Percentiles rank a stretch among this genome's conserved stretches.
These are phyloP conservation scores for Hippotragus niger DNA, from an alignment of 2,113 vertebrate species.

Conservation along the genomic window DNA sequence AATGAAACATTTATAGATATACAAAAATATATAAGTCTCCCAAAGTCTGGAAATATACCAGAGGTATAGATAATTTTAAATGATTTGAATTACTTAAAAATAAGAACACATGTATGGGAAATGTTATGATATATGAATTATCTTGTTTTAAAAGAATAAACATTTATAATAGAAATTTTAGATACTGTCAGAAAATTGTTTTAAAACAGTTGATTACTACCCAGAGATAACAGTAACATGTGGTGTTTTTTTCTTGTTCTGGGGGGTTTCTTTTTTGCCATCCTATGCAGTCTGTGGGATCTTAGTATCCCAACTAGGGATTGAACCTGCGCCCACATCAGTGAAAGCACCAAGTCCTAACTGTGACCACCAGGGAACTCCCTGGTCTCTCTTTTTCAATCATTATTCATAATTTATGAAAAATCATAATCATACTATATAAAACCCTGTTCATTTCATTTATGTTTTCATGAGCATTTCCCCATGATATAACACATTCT, in stretches of 20 bases:
- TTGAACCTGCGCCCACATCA: not conserved
- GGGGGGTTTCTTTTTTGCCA: not conserved
- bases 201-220: not conserved
- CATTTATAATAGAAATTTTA: not conserved
- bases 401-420: not conserved
- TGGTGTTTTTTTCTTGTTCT: not conserved
- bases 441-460: not conserved
- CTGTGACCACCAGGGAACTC: not conserved
- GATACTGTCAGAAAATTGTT: not conserved
- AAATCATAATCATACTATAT: not conserved
- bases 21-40: not conserved
- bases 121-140: not conserved
- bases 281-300: not conserved
- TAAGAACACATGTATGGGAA: not conserved
- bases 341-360: not conserved
- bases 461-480: not conserved
- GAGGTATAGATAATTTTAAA: not conserved
- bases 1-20: not conserved
- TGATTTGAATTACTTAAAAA: not conserved
- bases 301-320: not conserved
- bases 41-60: not conserved
- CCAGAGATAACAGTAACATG: not conserved
- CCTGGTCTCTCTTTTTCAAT: not conserved
- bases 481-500: not conserved
- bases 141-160: not conserved